Evolutionary conservation across 2,797 vertebrate genomes (phyloP).

Genomic region (Falco biarmicus): DNA sequence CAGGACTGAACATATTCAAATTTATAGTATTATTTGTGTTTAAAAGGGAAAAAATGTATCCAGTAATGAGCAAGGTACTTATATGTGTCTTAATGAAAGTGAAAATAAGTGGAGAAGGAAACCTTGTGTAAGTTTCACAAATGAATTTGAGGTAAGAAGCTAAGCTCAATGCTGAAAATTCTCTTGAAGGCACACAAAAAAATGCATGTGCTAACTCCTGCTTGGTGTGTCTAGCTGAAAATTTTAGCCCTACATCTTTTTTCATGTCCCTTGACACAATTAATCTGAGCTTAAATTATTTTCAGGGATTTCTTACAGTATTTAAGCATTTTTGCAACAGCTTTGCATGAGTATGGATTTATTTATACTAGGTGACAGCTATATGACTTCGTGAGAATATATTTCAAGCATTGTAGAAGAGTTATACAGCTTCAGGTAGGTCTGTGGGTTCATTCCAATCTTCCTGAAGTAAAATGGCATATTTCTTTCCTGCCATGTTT

Average conservation of each 20-base stretch:
- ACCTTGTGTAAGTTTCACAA: neutral
- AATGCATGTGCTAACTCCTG: neutral
- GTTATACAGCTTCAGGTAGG: neutral
- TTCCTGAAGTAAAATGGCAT: neutral
- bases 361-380: neutral
- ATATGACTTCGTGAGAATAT: neutral
- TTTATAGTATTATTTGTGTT: neutral
- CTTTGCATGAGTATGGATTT: neutral
- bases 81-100: neutral
- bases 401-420: neutral
- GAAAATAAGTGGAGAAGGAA: neutral
- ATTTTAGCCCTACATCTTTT: neutral
- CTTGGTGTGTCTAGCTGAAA: neutral
- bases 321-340: neutral
- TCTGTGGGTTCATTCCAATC: neutral
- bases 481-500: neutral
- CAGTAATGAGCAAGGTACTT: neutral
- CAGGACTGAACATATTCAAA: neutral
- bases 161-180: neutral
- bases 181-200: neutral
- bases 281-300: neutral
- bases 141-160: neutral
- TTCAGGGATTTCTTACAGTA: neutral
- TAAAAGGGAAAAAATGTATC: neutral
- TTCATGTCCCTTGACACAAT: neutral